Percentiles rank a stretch among this genome's conserved stretches.
Evolutionary conservation across 2,113 vertebrate species (phyloP).

Genomic region (Thermophis baileyi): DNA sequence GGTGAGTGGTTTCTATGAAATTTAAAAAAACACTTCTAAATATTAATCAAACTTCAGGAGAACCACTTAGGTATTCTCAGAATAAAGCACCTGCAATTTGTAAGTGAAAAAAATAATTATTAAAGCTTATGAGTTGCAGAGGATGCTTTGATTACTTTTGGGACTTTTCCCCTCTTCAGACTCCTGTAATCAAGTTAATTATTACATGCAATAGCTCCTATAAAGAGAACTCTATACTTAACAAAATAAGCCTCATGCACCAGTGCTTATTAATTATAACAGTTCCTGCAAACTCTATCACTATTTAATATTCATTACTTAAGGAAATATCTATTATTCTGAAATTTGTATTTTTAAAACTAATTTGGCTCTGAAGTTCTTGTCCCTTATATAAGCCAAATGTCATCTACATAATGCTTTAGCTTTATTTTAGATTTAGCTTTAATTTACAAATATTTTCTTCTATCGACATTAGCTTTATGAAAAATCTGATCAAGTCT

Average conservation of each 20-base stretch:
- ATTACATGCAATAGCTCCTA: slow-evolving; percentile 48
- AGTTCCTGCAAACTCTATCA: slow-evolving; percentile 3
- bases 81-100: slow-evolving; percentile 55
- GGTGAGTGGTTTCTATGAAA: slow-evolving; percentile 58
- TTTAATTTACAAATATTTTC: no score
- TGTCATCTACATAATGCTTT: accelerated
- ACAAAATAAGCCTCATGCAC: slow-evolving; percentile 30
- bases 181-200: slow-evolving; percentile 65
- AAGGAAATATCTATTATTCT: background rate
- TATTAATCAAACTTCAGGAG: slow-evolving; percentile 64
- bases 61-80: slow-evolving; percentile 42
- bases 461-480: no score
- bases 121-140: slow-evolving; percentile 42
- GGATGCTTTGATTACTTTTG: slow-evolving; percentile 51
- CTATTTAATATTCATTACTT: slow-evolving; percentile 1
- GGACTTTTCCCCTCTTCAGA: slow-evolving; percentile 39
- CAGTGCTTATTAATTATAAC: slow-evolving; percentile 28
- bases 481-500: slow-evolving; percentile 8
- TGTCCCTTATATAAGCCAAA: background rate
- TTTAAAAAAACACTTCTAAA: slow-evolving; percentile 34
- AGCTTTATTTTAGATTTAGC: background rate
- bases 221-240: slow-evolving; percentile 41
- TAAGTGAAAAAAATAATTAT: slow-evolving; percentile 44
- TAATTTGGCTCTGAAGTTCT: background rate
- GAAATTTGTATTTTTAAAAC: background rate